phyloP scores from a whole-genome alignment of 2,113 vertebrate genomes.

The Pollimyrus isidori region DNA sequence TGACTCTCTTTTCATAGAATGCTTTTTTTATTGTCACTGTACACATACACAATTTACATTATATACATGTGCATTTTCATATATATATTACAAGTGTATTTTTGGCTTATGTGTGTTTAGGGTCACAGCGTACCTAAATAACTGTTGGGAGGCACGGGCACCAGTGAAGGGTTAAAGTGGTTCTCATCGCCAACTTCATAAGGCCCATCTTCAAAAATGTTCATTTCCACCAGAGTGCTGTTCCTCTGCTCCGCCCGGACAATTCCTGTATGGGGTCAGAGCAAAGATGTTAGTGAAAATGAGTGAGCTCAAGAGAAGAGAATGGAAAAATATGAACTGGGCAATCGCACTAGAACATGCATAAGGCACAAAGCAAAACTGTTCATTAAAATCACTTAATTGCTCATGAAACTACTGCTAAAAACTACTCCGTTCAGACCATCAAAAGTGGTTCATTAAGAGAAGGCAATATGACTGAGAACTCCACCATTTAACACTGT shows the following conservation, averaged over 20 bases:
- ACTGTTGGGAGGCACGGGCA: slow-evolving; percentile 85
- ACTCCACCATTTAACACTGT: not conserved
- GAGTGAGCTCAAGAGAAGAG: not conserved
- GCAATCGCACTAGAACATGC: not conserved
- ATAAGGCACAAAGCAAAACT: not conserved
- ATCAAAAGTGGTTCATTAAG: not conserved
- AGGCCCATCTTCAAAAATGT: slow-evolving; percentile 79
- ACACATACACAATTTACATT: no score
- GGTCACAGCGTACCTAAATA: slow-evolving; percentile 77
- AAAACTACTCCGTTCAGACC: not conserved
- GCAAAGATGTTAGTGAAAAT: not conserved
- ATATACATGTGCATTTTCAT: no score
- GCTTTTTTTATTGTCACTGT: no score
- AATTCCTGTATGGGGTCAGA: slow-evolving; percentile 65
- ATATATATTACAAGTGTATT: not conserved
- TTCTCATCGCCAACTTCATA: slow-evolving; percentile 82
- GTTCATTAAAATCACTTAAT: not conserved
- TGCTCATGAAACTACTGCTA: not conserved
- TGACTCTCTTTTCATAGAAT: not conserved
- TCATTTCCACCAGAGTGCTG: slow-evolving; percentile 64
- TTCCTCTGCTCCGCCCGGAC: slow-evolving; percentile 89
- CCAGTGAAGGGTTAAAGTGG: slow-evolving; percentile 54
- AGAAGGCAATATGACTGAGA: not conserved
- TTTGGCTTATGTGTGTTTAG: not conserved
- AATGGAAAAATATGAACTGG: not conserved